phyloP scores from a whole-genome alignment of 2,888 invertebrate species.

The Drosophila longiperda region DNA sequence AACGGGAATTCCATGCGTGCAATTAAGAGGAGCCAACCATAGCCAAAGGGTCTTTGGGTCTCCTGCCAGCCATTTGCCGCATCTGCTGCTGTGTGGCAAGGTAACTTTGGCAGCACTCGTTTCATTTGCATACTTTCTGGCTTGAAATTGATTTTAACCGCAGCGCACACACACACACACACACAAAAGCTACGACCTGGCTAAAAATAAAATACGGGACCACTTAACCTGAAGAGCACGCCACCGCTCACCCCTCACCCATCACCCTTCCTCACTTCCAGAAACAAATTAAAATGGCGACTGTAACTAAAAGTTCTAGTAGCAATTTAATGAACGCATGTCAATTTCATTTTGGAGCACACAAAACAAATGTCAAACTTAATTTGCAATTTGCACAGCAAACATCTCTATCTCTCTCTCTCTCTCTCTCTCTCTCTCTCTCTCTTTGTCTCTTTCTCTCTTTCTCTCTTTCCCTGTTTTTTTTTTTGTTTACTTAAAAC shows the following conservation, averaged over 20 bases:
- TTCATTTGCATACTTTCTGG: slow-evolving; percentile 67
- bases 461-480: background rate
- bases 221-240: slow-evolving; percentile 28
- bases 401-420: background rate
- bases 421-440: background rate
- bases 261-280: background rate
- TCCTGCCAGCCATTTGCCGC: slow-evolving; percentile 38
- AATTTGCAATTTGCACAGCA: slow-evolving; percentile 30
- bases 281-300: slow-evolving; percentile 13
- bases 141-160: slow-evolving; percentile 57
- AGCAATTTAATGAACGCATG: slow-evolving; percentile 73
- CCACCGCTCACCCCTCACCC: background rate
- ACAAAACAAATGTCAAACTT: slow-evolving; percentile 61
- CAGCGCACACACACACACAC: slow-evolving; percentile 8
- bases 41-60: slow-evolving; percentile 32
- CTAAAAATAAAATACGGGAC: slow-evolving; percentile 36
- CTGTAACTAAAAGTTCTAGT: slow-evolving; percentile 17
- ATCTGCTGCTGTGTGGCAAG: slow-evolving; percentile 38
- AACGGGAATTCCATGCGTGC: slow-evolving; percentile 57
- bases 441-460: background rate
- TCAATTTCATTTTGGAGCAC: slow-evolving; percentile 68
- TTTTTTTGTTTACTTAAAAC: background rate
- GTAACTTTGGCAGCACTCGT: slow-evolving; percentile 36
- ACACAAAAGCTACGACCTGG: slow-evolving; percentile 12
- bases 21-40: slow-evolving; percentile 54